A percentile compares a stretch with the other conserved stretches of the same genome.
These are phyloP conservation scores for Gymnoscopelus microlampas DNA, from an alignment of 2,797 vertebrate species.

Conservation along the genomic window DNA sequence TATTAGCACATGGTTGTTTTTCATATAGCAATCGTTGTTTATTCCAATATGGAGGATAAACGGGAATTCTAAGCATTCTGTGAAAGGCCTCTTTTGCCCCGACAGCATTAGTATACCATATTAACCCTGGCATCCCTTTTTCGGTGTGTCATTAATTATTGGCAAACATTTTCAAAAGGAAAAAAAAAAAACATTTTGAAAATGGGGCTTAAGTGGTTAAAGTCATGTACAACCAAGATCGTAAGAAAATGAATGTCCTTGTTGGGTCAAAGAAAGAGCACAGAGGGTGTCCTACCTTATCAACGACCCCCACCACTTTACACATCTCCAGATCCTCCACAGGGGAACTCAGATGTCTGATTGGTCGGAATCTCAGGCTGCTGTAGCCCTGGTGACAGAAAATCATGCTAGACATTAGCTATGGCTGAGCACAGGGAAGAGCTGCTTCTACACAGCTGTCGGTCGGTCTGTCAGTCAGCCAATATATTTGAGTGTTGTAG, in stretches of 20 bases:
- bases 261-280: not conserved
- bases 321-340: constrained; percentile 94
- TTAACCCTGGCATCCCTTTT: no score
- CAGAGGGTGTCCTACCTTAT: constrained; percentile 86
- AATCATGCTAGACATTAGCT: not conserved
- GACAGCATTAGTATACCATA: no score
- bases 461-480: no score
- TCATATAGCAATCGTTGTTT: no score
- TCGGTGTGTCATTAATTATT: no score
- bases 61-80: no score
- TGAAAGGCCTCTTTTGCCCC: no score
- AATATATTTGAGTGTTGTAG: no score
- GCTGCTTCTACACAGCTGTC: no score
- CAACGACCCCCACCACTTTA: constrained; percentile 91
- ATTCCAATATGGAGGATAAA: no score
- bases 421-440: not conserved
- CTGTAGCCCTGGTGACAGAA: constrained; percentile 90
- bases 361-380: constrained; percentile 95
- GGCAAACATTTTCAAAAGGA: no score
- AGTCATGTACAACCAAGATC: not conserved
- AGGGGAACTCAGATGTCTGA: constrained; percentile 93
- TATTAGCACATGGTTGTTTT: not conserved
- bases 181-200: no score
- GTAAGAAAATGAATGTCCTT: not conserved
- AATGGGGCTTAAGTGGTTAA: not conserved